Evolutionary conservation across 2,113 vertebrate genomes (phyloP), one percentile per base, ranked within the genome.

Genomic region (Prionailurus viverrinus): DNA sequence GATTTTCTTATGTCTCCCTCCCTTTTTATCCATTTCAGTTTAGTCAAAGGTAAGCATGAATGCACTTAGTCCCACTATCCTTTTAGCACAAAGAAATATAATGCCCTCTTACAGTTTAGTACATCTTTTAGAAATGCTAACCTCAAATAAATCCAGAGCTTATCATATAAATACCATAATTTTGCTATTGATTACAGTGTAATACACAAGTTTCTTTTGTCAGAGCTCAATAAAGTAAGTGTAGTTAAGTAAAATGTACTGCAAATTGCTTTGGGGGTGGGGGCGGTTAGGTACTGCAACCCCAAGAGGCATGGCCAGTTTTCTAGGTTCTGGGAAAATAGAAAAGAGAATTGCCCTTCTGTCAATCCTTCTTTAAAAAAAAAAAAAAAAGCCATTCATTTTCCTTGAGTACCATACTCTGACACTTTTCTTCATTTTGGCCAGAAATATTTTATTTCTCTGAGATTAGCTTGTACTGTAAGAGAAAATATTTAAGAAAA

Each of bases 401-500:
- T 18, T 68, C 51, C 48, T 82, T 78, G 39, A 84, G 48, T 53
- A 13, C 51, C 27, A 19, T 33, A 45, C 69, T 93, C 19, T 69
- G 21, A 88, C 39, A 7, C 14, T 45, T 92, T 36, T 84, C 61
- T 95, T 84, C 41, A 27, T 95, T 94, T 86, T 89, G 80, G 19
- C 76, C 80, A 95, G 65, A 94, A 90, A 94, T 92, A 87, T 65
- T 97, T 94, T 80, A 8, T 65, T 94, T 86, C 8, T 66, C 45
- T 94, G 39, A 78, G 27, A 71, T 86, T 76, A 65, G 13, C 65
- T 88, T 85, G 8, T 89, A 79, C 39, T 68, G 31, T 89, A 61
- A 85, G 41, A 63, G n/a, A 93, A 95, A 85, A 41, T 96, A 90
- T 90, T 94, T 80, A 87, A 87, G 61, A 92, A 96, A 92, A 58